Evolutionary conservation across 35 echinoderm and acorn worm species (phyloP).

Genomic region (Strongylocentrotus purpuratus): DNA sequence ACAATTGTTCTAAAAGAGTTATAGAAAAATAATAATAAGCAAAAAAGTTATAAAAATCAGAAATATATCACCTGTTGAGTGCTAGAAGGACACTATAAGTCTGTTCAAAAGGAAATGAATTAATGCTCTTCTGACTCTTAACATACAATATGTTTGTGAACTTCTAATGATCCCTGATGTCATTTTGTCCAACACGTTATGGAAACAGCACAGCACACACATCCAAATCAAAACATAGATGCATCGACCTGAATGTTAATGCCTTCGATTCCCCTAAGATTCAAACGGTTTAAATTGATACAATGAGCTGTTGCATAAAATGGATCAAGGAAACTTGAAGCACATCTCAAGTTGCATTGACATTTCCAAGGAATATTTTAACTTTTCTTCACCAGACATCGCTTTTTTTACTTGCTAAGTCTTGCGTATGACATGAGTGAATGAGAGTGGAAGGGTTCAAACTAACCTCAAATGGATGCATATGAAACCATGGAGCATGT

Average conservation of each 20-base stretch:
- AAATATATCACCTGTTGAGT: no score
- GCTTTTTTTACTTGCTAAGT: background rate
- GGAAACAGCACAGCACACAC: no score
- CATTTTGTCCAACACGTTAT: no score
- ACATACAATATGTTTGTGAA: no score
- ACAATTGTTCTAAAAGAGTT: no score
- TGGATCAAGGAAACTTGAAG: background rate
- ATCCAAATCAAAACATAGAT: no score
- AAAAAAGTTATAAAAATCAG: no score
- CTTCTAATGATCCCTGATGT: no score
- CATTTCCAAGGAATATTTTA: background rate
- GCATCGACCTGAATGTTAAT: background rate
- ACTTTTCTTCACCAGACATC: background rate
- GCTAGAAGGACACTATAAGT: no score
- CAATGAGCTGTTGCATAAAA: background rate
- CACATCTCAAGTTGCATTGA: background rate
- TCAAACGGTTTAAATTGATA: background rate
- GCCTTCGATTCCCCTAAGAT: background rate
- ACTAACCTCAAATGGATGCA: constrained; percentile 38
- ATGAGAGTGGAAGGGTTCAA: background rate
- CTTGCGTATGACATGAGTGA: background rate
- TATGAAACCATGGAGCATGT: constrained; percentile 32
- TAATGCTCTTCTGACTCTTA: no score
- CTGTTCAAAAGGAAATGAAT: no score
- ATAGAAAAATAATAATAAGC: no score